Conservation (phyloP, 1,140 invertebrate genomes). For the Hormaphis cornu region DNA sequence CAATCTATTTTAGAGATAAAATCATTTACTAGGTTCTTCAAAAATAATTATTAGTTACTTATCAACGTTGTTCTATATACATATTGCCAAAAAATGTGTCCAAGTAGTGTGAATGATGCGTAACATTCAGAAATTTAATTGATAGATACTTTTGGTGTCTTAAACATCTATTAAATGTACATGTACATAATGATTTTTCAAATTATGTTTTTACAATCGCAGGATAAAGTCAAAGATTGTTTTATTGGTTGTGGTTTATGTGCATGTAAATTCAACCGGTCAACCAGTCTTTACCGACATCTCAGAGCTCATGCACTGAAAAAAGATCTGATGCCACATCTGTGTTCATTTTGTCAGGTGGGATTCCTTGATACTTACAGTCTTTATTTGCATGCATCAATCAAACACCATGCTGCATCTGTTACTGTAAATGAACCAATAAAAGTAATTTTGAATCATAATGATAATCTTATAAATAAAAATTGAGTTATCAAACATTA, state of each 20-base stretch:
- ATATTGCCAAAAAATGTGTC: no score
- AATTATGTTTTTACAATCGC: background rate
- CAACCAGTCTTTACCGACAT: constrained; percentile 14
- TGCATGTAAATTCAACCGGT: background rate
- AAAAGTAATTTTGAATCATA: constrained; percentile 9
- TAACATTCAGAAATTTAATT: no score
- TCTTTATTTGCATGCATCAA: constrained; percentile 13
- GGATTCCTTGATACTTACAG: constrained; percentile 9
- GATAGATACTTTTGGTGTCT: no score
- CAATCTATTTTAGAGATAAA: no score
- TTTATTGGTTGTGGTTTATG: constrained; percentile 5
- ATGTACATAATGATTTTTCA: background rate
- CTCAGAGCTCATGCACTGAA: constrained; percentile 10
- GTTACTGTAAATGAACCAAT: background rate
- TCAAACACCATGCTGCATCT: background rate
- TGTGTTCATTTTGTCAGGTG: constrained; percentile 21
- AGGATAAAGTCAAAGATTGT: background rate
- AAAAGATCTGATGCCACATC: constrained; percentile 8
- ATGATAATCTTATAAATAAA: no score
- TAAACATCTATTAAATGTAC: no score
- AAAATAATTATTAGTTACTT: no score
- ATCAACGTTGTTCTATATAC: no score
- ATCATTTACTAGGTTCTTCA: no score
- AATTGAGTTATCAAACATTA: no score
- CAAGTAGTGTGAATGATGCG: no score